phyloP scores from a whole-genome alignment of 2,113 vertebrate species.

The Phylloscopus trochilus region DNA sequence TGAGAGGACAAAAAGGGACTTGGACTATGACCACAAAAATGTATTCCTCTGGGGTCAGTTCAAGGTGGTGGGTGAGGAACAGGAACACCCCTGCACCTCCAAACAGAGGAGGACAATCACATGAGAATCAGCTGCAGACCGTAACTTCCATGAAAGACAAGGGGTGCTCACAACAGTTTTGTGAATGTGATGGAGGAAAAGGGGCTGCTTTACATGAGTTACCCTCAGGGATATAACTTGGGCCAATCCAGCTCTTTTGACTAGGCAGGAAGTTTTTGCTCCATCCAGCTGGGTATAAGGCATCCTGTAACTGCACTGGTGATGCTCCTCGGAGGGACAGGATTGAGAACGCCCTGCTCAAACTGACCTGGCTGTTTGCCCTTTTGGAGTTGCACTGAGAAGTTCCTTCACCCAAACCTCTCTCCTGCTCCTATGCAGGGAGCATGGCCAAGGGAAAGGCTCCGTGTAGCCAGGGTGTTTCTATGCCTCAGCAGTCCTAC shows the following conservation, averaged over 20 bases:
- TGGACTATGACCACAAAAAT: neutral
- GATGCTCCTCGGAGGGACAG: neutral
- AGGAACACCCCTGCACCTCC: neutral
- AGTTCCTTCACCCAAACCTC: neutral
- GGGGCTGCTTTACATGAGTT: neutral
- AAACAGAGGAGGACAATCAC: neutral
- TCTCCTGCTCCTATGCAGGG: neutral
- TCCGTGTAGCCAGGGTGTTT: neutral
- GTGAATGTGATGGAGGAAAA: neutral
- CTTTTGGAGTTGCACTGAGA: neutral
- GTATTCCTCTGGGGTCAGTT: neutral
- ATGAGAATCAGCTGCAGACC: neutral
- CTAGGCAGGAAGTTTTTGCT: accelerated
- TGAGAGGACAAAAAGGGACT: neutral
- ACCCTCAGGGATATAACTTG: neutral
- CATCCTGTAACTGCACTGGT: neutral
- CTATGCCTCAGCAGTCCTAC: conserved; percentile 26
- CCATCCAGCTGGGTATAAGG: accelerated
- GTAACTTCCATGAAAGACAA: neutral
- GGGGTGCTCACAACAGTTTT: neutral
- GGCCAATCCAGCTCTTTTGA: neutral
- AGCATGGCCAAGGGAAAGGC: conserved; percentile 17
- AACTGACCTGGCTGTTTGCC: neutral
- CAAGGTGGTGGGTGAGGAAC: neutral
- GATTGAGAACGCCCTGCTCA: accelerated